These are phyloP conservation scores for Alaudala cheleensis DNA, from an alignment of 2,113 vertebrate species.

Conservation along the genomic window DNA sequence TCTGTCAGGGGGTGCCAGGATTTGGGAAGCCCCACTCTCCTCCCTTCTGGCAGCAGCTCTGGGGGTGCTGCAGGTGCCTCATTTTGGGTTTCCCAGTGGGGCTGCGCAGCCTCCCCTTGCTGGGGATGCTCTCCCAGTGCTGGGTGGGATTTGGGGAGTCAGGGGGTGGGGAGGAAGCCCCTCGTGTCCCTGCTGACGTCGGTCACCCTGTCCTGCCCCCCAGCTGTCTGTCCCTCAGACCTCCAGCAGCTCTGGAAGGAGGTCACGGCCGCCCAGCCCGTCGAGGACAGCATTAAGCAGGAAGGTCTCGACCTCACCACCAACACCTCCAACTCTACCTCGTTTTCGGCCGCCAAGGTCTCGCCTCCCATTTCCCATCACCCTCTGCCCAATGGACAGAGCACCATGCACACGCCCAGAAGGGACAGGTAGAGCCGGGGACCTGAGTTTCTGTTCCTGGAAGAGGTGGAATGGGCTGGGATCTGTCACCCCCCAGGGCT, in stretches of 20 bases:
- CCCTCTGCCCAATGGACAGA: slow-evolving; percentile 93
- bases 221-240: slow-evolving; percentile 94
- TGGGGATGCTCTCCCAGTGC: neutral
- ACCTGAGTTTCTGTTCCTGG: no score
- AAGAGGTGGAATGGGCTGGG: no score
- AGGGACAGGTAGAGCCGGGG: slow-evolving; percentile 89
- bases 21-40: neutral
- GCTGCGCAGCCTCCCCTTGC: rapidly evolving
- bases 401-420: slow-evolving; percentile 91
- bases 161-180: neutral
- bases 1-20: neutral
- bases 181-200: rapidly evolving
- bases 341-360: slow-evolving; percentile 91
- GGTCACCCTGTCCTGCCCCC: rapidly evolving
- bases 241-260: slow-evolving; percentile 99
- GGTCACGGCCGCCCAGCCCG: slow-evolving; percentile 84
- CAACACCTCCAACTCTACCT: slow-evolving; percentile 96
- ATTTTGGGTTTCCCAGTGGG: neutral
- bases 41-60: neutral
- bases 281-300: slow-evolving; percentile 93
- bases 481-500: no score
- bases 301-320: slow-evolving; percentile 98
- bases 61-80: rapidly evolving
- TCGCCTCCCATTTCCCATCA: slow-evolving; percentile 92
- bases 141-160: neutral